A percentile compares a stretch with the other conserved stretches of the same genome.
Conservation (phyloP, 2,888 invertebrate species). For the Cylindroiulus punctatus region DNA sequence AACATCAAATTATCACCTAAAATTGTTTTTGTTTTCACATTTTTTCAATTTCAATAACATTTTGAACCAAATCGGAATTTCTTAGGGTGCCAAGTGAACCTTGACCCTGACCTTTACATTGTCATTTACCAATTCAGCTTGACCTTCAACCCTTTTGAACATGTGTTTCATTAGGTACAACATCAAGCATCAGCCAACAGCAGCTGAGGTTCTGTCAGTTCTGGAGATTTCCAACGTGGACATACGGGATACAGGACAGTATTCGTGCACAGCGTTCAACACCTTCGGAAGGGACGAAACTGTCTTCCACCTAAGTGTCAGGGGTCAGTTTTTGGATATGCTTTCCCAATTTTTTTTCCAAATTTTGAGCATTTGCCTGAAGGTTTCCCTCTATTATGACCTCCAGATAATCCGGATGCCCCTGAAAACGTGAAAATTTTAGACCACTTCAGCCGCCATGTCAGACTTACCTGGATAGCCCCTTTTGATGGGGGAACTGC, state of each 20-base stretch:
- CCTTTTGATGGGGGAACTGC: constrained; percentile 67
- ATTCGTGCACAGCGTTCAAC: constrained; percentile 56
- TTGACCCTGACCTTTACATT: no score
- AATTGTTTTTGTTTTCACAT: no score
- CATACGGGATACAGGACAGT: constrained; percentile 56
- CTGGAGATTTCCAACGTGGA: constrained; percentile 57
- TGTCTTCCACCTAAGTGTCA: constrained; percentile 54
- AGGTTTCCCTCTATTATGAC: background rate
- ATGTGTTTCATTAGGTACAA: constrained; percentile 36
- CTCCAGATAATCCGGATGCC: constrained; percentile 65
- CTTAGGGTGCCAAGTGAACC: no score
- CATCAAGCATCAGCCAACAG: constrained; percentile 40
- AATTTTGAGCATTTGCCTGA: background rate
- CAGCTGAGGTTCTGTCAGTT: constrained; percentile 56
- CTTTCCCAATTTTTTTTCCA: background rate
- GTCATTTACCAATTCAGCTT: no score
- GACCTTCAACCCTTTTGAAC: no score
- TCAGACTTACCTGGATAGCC: constrained; percentile 64
- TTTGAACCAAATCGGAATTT: no score
- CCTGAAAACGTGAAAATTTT: constrained; percentile 63
- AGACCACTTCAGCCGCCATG: constrained; percentile 63
- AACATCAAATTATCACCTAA: no score
- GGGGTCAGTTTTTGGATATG: constrained; percentile 3
- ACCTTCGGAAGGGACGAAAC: constrained; percentile 57
- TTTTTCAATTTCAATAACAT: no score